Evolutionary conservation across 2,113 vertebrate species (phyloP).

Genomic region (Pelmatolapia mariae): DNA sequence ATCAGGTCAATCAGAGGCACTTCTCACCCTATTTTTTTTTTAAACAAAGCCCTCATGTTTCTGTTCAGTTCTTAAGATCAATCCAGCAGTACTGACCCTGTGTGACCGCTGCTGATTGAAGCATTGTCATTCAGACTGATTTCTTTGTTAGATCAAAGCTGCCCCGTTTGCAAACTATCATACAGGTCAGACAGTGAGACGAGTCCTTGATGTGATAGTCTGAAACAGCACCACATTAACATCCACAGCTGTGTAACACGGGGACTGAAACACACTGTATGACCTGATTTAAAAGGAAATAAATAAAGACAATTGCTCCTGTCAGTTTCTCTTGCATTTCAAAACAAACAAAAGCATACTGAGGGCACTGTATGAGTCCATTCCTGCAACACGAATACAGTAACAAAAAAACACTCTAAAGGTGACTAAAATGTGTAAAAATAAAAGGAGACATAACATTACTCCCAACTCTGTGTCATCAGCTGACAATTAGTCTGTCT

Average conservation of each 20-base stretch:
- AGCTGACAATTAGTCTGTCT: background rate
- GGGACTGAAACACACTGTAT: background rate
- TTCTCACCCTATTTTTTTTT: background rate
- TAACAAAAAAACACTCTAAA: background rate
- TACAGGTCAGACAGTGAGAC: background rate
- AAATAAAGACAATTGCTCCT: background rate
- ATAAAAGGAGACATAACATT: background rate
- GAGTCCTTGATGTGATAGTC: background rate
- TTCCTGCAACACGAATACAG: background rate
- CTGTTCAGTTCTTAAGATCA: background rate
- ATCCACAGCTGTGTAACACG: background rate
- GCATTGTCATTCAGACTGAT: conserved; percentile 19
- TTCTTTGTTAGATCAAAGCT: background rate
- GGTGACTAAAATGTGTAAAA: background rate
- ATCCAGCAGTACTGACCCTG: background rate
- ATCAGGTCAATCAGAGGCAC: background rate
- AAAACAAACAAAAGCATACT: background rate
- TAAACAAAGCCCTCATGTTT: rapidly evolving
- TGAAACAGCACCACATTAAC: background rate
- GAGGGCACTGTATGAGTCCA: background rate
- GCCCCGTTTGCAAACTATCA: background rate
- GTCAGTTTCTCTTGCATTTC: background rate
- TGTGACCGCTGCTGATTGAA: background rate
- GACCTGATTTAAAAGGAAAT: background rate
- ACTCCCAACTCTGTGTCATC: background rate